phyloP scores from a whole-genome alignment of 2,113 vertebrate species.

The Machaerirhynchus nigripectus region DNA sequence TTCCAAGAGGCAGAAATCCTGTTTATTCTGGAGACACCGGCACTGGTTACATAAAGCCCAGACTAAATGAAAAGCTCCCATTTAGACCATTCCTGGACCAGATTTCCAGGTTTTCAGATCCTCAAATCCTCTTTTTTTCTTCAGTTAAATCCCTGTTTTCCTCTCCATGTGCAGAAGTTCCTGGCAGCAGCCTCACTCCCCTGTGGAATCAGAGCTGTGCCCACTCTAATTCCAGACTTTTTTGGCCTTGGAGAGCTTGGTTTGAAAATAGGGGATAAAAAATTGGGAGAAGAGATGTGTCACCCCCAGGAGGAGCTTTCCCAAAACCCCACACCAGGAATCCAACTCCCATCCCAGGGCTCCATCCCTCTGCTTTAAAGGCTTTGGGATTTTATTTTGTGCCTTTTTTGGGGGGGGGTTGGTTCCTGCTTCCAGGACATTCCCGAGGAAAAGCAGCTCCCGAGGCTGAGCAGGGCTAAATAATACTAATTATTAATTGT shows the following conservation, averaged over 20 bases:
- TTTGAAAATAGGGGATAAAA: not conserved
- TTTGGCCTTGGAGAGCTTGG: not conserved
- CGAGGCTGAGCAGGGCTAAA: not conserved
- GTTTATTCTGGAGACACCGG: not conserved
- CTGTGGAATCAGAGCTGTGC: not conserved
- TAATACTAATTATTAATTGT: not conserved
- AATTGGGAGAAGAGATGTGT: not conserved
- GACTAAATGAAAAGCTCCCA: not conserved
- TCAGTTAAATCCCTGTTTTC: not conserved
- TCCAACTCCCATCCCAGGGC: not conserved
- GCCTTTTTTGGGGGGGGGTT: not conserved
- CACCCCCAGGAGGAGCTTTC: not conserved
- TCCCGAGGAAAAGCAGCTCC: not conserved
- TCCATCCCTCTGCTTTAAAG: not conserved
- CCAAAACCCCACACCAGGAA: not conserved
- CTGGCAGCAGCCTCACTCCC: not conserved
- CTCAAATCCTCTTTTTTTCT: not conserved
- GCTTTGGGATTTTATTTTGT: not conserved
- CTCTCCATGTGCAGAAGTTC: not conserved
- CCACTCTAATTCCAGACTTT: not conserved
- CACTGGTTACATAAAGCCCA: not conserved
- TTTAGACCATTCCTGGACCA: not conserved
- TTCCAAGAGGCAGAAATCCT: not conserved
- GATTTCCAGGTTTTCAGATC: not conserved
- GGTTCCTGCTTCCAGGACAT: not conserved